Evolutionary conservation across 2,888 invertebrate species (phyloP), one percentile per base, ranked within the genome.

Genomic region (Mycalesis mineus): DNA sequence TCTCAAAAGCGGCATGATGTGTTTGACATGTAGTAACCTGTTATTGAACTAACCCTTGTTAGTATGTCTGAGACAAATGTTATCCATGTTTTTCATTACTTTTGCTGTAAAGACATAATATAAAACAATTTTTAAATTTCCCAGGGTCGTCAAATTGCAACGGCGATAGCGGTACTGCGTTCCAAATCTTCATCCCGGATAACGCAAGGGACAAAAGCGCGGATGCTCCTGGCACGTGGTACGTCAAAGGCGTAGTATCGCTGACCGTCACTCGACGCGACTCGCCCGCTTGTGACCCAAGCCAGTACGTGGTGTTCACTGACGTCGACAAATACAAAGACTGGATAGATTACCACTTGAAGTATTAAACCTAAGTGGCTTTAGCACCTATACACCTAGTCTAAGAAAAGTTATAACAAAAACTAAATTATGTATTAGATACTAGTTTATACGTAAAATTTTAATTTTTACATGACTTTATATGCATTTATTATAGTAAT

Each of bases 251-350:
- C 14, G 54, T 60, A 39, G 60, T 57, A 4, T 57, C 60, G 5
- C 9, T 47, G 3, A 57, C 28, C 6, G 48, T 60, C n/a, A 47
- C 61, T 3, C 55, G 49, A 17, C 31, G n/a, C 1, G 55, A 58
- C 22, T 40, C 44, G 9, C 49, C 58, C 1, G 48, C 56, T 9
- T 61, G 58, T 13, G 55, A 61, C 31, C 61, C 58, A 0, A 28
- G 50, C 8, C 41, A 48, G 28, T 61, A 56, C 8, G 47, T 39
- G 69, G 73, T 71, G 74, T 77, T 80, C 50, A 61, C 61, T 6
- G 61, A 61, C 28, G 52, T 61, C 4, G 51, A 39, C 2, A 61
- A 57, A 55, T 61, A 57, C 22, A n/a, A 33, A 15, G 29, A 47
- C 13, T 61, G 60, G 60, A 57, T 61, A 14, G 53, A 57, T 11